Evolutionary conservation across 2,113 vertebrate genomes (phyloP).

Genomic region (Proteles cristata): DNA sequence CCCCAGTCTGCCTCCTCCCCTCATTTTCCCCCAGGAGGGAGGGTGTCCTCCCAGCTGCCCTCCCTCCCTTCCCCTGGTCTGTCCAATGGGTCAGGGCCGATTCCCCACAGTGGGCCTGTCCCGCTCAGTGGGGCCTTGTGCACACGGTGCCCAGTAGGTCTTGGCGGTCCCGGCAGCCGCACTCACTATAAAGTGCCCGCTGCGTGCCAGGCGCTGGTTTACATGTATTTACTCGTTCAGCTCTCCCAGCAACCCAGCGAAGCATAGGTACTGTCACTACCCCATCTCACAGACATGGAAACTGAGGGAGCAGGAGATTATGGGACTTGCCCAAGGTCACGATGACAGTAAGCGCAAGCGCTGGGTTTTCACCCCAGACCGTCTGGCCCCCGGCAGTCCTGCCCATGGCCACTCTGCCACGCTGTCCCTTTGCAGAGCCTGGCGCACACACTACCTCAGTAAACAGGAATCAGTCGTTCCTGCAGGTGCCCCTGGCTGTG

Average conservation of each 20-base stretch:
- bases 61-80: background rate
- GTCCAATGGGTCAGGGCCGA: background rate
- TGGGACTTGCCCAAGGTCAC: background rate
- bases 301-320: background rate
- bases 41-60: background rate
- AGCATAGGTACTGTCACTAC: background rate
- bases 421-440: background rate
- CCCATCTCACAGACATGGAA: background rate
- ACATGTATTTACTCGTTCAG: background rate
- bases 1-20: rapidly evolving
- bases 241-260: background rate
- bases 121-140: rapidly evolving
- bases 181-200: background rate
- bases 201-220: background rate
- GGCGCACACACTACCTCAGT: rapidly evolving
- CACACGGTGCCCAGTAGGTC: rapidly evolving
- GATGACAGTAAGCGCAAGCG: background rate
- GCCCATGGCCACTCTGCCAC: background rate
- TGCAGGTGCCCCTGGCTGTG: rapidly evolving
- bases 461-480: background rate
- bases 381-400: background rate
- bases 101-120: background rate
- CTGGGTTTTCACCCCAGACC: background rate
- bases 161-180: rapidly evolving
- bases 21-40: rapidly evolving